These are phyloP conservation scores for Lordiphosa fenestrarum DNA, from an alignment of 2,888 invertebrate species.

Conservation along the genomic window DNA sequence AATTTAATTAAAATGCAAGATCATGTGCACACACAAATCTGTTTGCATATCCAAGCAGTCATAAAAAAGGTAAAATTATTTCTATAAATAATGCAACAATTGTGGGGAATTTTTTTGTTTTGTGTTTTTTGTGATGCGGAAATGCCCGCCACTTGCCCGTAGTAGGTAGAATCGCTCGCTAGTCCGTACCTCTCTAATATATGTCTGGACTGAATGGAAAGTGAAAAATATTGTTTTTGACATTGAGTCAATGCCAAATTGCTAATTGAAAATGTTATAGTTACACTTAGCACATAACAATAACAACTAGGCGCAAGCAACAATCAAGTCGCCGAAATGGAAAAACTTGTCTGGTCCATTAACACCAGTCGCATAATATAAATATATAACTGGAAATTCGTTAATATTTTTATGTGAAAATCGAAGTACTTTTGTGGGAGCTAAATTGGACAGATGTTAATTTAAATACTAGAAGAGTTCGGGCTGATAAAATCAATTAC, in stretches of 20 bases:
- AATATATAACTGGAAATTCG: constrained; percentile 20
- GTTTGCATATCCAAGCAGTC: constrained; percentile 32
- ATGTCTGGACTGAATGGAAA: constrained; percentile 26
- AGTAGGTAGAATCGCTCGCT: constrained; percentile 1
- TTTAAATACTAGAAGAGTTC: too few species aligned
- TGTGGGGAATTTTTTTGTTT: constrained; percentile 8
- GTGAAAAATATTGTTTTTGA: constrained; percentile 39
- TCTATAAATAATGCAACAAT: constrained; percentile 37
- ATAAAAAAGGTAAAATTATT: constrained; percentile 24
- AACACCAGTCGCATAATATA: constrained; percentile 41
- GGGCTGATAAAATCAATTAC: too few species aligned
- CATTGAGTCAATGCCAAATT: constrained; percentile 46
- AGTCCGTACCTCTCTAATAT: constrained; percentile 21
- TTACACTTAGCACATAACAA: constrained; percentile 50
- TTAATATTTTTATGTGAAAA: not conserved
- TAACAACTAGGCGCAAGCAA: not conserved
- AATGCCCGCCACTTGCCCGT: constrained; percentile 23
- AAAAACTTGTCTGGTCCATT: constrained; percentile 52
- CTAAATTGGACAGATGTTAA: too few species aligned
- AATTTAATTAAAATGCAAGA: constrained; percentile 36
- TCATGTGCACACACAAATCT: constrained; percentile 25
- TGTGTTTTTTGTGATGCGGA: constrained; percentile 27
- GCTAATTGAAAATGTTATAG: constrained; percentile 64
- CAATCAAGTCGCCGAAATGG: constrained; percentile 17
- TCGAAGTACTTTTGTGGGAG: not conserved